Percentiles rank a stretch among this genome's conserved stretches.
Evolutionary conservation across 1,140 invertebrate species (phyloP).

Genomic region (Platyura marginata): DNA sequence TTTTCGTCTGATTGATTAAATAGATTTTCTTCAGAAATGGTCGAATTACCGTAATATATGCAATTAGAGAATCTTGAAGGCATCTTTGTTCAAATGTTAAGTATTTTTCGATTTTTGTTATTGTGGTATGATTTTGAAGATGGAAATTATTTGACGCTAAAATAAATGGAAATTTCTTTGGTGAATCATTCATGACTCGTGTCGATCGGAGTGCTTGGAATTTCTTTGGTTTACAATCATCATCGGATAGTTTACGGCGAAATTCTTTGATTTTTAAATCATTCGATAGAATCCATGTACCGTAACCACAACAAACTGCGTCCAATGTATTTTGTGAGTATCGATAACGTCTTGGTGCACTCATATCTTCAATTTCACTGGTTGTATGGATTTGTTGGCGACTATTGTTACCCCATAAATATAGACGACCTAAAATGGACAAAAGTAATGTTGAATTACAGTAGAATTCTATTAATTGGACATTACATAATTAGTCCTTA

Average conservation of each 20-base stretch:
- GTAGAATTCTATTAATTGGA: too few relatives aligned
- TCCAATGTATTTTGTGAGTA: constrained; percentile 32
- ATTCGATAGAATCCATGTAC: constrained; percentile 49
- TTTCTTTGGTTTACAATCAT: background rate
- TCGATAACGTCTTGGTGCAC: constrained; percentile 29
- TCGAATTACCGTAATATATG: constrained; percentile 40
- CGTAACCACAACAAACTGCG: constrained; percentile 52
- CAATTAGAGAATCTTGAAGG: constrained; percentile 43
- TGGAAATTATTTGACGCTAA: background rate
- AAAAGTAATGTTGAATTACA: background rate
- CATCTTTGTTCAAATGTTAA: constrained; percentile 37
- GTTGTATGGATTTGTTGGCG: constrained; percentile 35
- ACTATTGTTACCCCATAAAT: constrained; percentile 62
- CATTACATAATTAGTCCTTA: too few relatives aligned
- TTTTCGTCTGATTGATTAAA: background rate
- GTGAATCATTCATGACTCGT: background rate
- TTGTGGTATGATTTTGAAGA: constrained; percentile 1
- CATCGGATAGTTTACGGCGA: background rate
- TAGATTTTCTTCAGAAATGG: constrained; percentile 35
- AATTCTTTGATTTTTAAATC: constrained; percentile 7
- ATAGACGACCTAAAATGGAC: constrained; percentile 35
- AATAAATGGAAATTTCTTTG: background rate
- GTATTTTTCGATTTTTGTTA: constrained; percentile 5
- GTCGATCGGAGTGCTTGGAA: background rate
- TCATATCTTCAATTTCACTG: constrained; percentile 9